Evolutionary conservation across 2,797 vertebrate genomes (phyloP).

Genomic region (Lepidocolaptes lacrymiger): DNA sequence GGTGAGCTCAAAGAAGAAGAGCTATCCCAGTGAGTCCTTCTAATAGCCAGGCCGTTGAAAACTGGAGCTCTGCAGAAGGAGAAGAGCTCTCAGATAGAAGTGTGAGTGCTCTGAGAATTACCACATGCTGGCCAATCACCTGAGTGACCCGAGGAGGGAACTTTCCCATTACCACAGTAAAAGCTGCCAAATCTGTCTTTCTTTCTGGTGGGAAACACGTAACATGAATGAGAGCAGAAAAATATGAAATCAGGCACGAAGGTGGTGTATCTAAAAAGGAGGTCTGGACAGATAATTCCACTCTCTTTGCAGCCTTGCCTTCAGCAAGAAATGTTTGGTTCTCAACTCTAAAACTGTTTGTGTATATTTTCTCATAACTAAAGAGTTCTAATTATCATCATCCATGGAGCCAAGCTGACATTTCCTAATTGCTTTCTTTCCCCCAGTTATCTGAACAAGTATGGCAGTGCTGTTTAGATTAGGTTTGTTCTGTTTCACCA

Average conservation of each 20-base stretch:
- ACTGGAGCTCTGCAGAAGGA: background rate
- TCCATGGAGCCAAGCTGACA: background rate
- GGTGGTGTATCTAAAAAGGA: background rate
- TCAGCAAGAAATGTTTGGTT: background rate
- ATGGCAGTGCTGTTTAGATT: slow-evolving; percentile 46
- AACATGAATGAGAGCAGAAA: background rate
- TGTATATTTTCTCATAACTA: background rate
- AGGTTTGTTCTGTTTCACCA: slow-evolving; percentile 61
- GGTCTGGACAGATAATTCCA: background rate
- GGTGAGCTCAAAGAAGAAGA: background rate
- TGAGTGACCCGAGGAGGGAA: background rate
- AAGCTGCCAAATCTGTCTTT: background rate
- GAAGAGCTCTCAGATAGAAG: background rate
- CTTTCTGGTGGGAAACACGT: background rate
- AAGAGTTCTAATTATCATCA: background rate
- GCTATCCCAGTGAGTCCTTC: background rate
- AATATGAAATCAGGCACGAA: background rate
- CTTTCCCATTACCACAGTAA: background rate
- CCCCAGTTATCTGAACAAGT: slow-evolving; percentile 24
- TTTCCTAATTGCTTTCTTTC: slow-evolving; percentile 7
- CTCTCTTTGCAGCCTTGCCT: background rate
- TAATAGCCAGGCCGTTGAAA: background rate
- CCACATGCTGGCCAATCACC: background rate
- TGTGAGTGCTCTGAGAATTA: background rate
- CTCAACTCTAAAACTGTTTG: background rate